Evolutionary conservation across 2,888 invertebrate genomes (phyloP), one percentile per base, ranked within the genome.

Genomic region (Taphrorychus bicolor): DNA sequence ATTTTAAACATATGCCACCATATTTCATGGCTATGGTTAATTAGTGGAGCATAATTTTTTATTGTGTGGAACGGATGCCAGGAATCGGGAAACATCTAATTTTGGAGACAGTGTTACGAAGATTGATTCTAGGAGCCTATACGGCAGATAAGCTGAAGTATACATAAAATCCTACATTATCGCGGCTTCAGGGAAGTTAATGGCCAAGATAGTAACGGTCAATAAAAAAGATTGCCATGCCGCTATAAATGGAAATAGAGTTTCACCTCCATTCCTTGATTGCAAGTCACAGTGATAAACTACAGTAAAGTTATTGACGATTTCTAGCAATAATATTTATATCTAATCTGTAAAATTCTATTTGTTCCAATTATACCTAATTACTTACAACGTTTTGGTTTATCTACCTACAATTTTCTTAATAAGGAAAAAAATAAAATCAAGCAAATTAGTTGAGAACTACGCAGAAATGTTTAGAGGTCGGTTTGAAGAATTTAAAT

Each of bases 141-240:
- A 67, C 61, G 45, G 61, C 18, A 68, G 68, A 68, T 68, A 68
- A 68, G 68, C 59, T 68, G 63, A 59, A 68, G 63, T 63, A 59
- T 53, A 59, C 63, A 68, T 68, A 68, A 68, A 68, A 63, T 58
- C 41, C 32, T 24, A 54, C 59, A 58, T 58, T 63, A 68, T 68
- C 53, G 41, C 53, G 54, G 68, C 18, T 59, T 63, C 51, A 53
- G 59, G 63, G 41, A 52, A 68, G 52, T 68, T 63, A 68, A 68
- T 53, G 59, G 62, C 48, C 23, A 41, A 68, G 68, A 68, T 68
- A 68, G 68, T 56, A 68, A 63, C 67, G 62, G 68, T 68, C 68
- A 68, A 68, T 68, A 68, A 68, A 68, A 51, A 52, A 52, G 52
- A 14, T 51, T 22, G 52, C 62, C 67, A 59, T 56, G 61, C 58